These are phyloP conservation scores for Hypolimnas misippus DNA, from an alignment of 2,888 invertebrate species.

Conservation along the genomic window DNA sequence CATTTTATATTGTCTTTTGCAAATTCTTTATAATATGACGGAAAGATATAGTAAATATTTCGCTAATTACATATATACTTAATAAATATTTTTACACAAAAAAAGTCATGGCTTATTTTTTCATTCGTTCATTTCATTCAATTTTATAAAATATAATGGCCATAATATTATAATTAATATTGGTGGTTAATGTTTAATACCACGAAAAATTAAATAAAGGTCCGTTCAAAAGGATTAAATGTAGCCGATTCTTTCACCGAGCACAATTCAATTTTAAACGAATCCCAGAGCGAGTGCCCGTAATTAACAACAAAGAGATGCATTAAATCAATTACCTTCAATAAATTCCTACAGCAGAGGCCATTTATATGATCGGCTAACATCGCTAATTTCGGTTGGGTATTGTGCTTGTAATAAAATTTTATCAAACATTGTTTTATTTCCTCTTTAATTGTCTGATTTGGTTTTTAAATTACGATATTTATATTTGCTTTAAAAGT, in stretches of 20 bases:
- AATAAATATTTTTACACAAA: no score
- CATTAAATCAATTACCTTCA: constrained; percentile 75
- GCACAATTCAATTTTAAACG: constrained; percentile 32
- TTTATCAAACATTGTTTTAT: constrained; percentile 65
- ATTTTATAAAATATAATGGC: no score
- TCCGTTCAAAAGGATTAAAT: constrained; percentile 11
- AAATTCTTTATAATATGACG: no score
- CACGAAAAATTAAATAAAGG: no score
- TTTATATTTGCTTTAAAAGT: constrained; percentile 13
- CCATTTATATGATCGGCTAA: constrained; percentile 68
- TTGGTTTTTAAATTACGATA: background rate
- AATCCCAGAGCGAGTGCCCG: constrained; percentile 45
- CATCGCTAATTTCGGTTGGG: constrained; percentile 68
- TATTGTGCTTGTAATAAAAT: constrained; percentile 69
- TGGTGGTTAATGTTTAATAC: no score
- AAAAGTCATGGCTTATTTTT: no score
- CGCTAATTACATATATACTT: background rate
- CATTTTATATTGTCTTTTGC: background rate
- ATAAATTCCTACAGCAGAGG: constrained; percentile 59
- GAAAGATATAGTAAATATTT: no score
- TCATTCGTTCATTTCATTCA: no score
- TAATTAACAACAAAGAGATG: constrained; percentile 64
- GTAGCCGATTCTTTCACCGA: constrained; percentile 7
- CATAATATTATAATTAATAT: no score
- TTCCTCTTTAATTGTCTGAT: constrained; percentile 50